Evolutionary conservation across 1,140 invertebrate species (phyloP), one percentile per base, ranked within the genome.

Genomic region (Trachymyrmex septentrionalis): DNA sequence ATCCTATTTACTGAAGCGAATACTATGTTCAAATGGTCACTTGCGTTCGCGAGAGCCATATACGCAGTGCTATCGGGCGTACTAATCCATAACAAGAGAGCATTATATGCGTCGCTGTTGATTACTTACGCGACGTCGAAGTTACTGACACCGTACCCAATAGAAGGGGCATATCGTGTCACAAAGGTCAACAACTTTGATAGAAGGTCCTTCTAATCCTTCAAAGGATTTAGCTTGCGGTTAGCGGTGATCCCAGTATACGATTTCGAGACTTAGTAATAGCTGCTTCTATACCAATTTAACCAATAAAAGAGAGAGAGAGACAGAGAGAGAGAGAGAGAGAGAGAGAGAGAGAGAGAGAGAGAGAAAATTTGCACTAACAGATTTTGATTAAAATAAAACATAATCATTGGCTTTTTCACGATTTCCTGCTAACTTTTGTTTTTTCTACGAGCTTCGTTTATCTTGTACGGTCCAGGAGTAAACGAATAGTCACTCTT

Each of bases 101-200:
- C 85, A 85, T 89, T 89, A 89, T 86, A 53, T 84, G 69, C 81
- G 67, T 86, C 87, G 85, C 82, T 71, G 88, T 88, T 89, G 88
- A 89, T 89, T 89, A 89, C 87, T 89, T 89, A 89, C 88, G 63
- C 88, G 87, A 80, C 57, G 82, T 59, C 87, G 63, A 86, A 88
- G 82, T 89, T 89, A 88, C 82, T 84, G 82, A 78, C 87, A 75
- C 73, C 82, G 34, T 86, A 86, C 50, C 87, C 87, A 89, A 89
- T 88, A 89, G 75, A 69, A 72, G 69, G 57, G 64, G 57, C 82
- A 66, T 61, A 86, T 66, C 76, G 61, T 71, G 76, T 89, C 72
- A 61, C 69, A 72, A 89, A 88, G 88, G 71, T 90, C 85, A 81
- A 86, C 86, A 86, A 86, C 84, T 86, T 86, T 24, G 63, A 57